phyloP scores from a whole-genome alignment of 2,888 invertebrate species.

The Drosophila anceps region DNA sequence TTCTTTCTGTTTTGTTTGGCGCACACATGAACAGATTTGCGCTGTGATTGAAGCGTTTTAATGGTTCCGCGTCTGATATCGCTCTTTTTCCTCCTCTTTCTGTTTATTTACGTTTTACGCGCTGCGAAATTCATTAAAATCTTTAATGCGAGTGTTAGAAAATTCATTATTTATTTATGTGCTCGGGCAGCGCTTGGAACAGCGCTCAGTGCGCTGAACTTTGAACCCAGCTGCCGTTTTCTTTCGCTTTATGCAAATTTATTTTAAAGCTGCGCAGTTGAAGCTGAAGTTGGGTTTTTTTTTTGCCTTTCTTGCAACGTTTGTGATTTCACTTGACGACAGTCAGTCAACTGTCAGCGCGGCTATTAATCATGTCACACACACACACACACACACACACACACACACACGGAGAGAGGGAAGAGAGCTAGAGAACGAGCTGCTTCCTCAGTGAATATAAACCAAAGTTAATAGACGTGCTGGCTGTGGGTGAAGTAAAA shows the following conservation, averaged over 20 bases:
- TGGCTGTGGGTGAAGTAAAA: background rate
- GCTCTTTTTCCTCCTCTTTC: slow-evolving; percentile 21
- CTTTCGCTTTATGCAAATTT: slow-evolving; percentile 13
- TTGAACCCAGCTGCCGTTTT: slow-evolving; percentile 19
- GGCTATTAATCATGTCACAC: slow-evolving; percentile 83
- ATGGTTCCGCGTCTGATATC: slow-evolving; percentile 33
- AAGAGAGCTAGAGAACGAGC: background rate
- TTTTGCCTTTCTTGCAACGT: slow-evolving; percentile 35
- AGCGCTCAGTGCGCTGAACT: slow-evolving; percentile 18
- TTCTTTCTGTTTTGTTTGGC: slow-evolving; percentile 25
- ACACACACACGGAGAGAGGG: background rate
- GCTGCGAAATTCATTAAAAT: slow-evolving; percentile 63
- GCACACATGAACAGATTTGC: slow-evolving; percentile 42
- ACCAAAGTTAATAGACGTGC: slow-evolving; percentile 7
- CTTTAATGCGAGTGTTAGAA: slow-evolving; percentile 46
- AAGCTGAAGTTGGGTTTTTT: slow-evolving; percentile 21
- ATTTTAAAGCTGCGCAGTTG: slow-evolving; percentile 40
- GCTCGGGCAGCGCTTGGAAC: background rate
- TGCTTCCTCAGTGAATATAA: slow-evolving; percentile 1
- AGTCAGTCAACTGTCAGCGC: slow-evolving; percentile 82
- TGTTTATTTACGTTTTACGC: slow-evolving; percentile 58
- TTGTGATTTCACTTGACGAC: slow-evolving; percentile 79
- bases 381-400: slow-evolving; percentile 43
- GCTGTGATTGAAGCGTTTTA: slow-evolving; percentile 57
- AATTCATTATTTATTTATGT: slow-evolving; percentile 22